Conservation (phyloP, 1,140 invertebrate species). For the Euschistus heros region DNA sequence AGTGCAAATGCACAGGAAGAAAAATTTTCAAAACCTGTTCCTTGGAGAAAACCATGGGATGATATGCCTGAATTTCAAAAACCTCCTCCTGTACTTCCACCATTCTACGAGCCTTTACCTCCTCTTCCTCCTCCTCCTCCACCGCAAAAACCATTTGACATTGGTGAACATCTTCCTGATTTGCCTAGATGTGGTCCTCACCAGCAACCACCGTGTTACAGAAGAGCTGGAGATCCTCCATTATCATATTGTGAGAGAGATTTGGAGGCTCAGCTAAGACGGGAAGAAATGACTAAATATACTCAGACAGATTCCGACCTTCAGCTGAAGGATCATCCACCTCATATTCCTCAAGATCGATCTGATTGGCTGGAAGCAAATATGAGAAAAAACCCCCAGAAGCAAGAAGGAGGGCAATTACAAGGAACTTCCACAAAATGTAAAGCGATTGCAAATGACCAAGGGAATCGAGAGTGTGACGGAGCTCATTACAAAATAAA, state of each 20-base stretch:
- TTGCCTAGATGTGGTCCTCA: neutral
- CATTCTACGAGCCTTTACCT: neutral
- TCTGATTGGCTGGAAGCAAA: too few species aligned
- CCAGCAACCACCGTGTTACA: neutral
- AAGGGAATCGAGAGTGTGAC: too few species aligned
- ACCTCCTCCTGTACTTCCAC: neutral
- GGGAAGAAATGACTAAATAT: neutral
- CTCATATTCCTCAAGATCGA: neutral
- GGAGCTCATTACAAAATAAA: too few species aligned
- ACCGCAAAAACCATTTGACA: neutral
- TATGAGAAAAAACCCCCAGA: too few species aligned
- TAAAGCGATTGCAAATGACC: too few species aligned
- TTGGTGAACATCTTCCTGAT: neutral
- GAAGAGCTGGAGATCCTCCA: neutral
- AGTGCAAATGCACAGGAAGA: neutral
- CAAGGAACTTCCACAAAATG: too few species aligned
- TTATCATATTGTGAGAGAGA: neutral
- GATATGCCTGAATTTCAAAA: neutral
- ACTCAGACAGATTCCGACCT: neutral
- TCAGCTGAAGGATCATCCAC: neutral
- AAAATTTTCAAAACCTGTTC: neutral
- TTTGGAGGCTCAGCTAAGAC: neutral
- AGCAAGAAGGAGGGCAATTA: too few species aligned
- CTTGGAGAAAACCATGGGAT: neutral
- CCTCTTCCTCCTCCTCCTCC: slow-evolving; percentile 6